Evolutionary conservation across 2,888 invertebrate species (phyloP).

Genomic region (Coelopa pilipes): DNA sequence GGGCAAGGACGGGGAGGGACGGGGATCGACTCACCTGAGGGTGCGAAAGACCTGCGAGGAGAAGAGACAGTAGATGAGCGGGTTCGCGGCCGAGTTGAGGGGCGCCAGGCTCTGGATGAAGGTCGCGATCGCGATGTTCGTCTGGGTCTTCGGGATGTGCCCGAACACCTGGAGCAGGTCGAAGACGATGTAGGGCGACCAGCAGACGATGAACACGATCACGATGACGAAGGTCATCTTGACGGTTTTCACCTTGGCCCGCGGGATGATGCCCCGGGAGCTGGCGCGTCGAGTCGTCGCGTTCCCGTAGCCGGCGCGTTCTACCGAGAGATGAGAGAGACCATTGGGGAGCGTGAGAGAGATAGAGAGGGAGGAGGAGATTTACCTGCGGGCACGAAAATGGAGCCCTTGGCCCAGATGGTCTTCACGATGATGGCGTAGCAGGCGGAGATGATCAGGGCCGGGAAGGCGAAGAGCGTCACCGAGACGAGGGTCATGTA

Average conservation of each 20-base stretch:
- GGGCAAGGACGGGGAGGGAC: not conserved
- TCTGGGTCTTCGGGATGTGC: constrained; percentile 81
- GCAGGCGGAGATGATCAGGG: constrained; percentile 88
- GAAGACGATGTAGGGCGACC: constrained; percentile 95
- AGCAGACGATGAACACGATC: constrained; percentile 92
- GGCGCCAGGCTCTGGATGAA: constrained; percentile 93
- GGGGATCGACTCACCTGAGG: constrained; percentile 73
- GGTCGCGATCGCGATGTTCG: constrained; percentile 85
- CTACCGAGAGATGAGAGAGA: constrained; percentile 43
- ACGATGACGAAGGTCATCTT: constrained; percentile 98
- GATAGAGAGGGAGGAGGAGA: not conserved
- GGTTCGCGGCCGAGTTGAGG: constrained; percentile 93
- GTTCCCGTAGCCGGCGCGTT: constrained; percentile 62
- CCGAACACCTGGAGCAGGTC: constrained; percentile 90
- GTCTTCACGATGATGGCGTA: constrained; percentile 91
- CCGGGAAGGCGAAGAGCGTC: constrained; percentile 86
- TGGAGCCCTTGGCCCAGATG: constrained; percentile 83
- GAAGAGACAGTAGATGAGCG: constrained; percentile 93
- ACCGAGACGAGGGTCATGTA: constrained; percentile 88
- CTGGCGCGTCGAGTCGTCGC: constrained; percentile 80
- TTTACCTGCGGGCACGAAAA: constrained; percentile 63
- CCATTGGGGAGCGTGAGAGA: not conserved
- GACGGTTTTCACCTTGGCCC: constrained; percentile 95
- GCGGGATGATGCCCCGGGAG: constrained; percentile 91
- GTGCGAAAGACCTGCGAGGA: constrained; percentile 88